phyloP scores from a whole-genome alignment of 2,797 vertebrate species.

The Sebastes flavidus region DNA sequence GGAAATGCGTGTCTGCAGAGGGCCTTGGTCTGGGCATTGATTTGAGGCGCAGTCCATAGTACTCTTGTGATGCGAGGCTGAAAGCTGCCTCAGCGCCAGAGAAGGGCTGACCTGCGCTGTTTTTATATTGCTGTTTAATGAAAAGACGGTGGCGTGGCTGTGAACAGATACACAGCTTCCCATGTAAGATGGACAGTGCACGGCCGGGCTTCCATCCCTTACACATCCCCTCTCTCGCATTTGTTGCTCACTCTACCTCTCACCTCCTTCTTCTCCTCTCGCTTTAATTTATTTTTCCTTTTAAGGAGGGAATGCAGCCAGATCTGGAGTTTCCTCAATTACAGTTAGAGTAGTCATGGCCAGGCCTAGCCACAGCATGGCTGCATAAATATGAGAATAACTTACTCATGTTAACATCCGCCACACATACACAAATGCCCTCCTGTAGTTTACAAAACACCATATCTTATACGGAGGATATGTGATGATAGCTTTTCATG shows the following conservation, averaged over 20 bases:
- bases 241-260: conserved; percentile 14
- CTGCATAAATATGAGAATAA: conserved; percentile 66
- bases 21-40: conserved; percentile 59
- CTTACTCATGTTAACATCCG: background rate
- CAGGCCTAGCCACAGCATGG: background rate
- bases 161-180: conserved; percentile 58
- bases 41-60: conserved; percentile 44
- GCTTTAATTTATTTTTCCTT: conserved; percentile 60
- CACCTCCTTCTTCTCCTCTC: conserved; percentile 32
- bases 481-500: conserved; percentile 16
- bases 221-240: background rate
- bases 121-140: conserved; percentile 86
- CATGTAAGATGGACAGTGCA: conserved; percentile 36
- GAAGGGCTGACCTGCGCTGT: conserved; percentile 80
- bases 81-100: conserved; percentile 67
- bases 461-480: conserved; percentile 13
- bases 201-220: conserved; percentile 9
- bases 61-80: conserved; percentile 59
- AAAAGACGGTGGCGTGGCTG: conserved; percentile 52
- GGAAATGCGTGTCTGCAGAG: conserved; percentile 56
- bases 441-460: conserved; percentile 23
- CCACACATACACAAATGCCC: conserved; percentile 5
- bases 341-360: conserved; percentile 48
- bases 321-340: conserved; percentile 64
- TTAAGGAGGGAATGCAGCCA: conserved; percentile 35